Evolutionary conservation across 1,140 invertebrate species (phyloP).

Genomic region (Neelides sp.): DNA sequence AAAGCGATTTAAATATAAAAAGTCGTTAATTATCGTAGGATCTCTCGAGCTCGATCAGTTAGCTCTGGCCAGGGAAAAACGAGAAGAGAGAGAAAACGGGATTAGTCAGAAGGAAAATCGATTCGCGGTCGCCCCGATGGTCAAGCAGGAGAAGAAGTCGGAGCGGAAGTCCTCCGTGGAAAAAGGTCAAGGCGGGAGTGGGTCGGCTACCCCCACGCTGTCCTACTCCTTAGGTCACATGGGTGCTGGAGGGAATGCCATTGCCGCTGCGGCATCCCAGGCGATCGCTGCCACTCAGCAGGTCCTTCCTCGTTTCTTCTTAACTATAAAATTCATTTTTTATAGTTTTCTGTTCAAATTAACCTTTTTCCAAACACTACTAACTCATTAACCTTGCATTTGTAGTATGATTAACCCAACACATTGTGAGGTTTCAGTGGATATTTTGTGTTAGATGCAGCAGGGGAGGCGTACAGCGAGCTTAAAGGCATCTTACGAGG

Average conservation of each 20-base stretch:
- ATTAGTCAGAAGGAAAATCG: slow-evolving; percentile 48
- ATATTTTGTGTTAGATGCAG: slow-evolving; percentile 52
- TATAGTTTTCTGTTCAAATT: not conserved
- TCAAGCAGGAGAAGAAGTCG: slow-evolving; percentile 26
- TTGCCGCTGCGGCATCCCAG: slow-evolving; percentile 87
- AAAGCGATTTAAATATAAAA: not conserved
- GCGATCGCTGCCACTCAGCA: slow-evolving; percentile 93
- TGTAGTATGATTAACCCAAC: too few species aligned
- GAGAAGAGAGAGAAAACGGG: slow-evolving; percentile 10
- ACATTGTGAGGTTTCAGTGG: not conserved
- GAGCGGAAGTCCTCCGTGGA: slow-evolving; percentile 27
- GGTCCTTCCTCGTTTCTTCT: slow-evolving; percentile 36
- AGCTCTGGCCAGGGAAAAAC: slow-evolving; percentile 36
- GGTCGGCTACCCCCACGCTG: slow-evolving; percentile 36
- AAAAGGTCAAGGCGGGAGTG: slow-evolving; percentile 18
- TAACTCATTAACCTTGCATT: too few species aligned
- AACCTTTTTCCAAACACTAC: too few species aligned
- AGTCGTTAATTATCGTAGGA: slow-evolving; percentile 33
- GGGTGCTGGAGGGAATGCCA: slow-evolving; percentile 67
- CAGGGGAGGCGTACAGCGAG: slow-evolving; percentile 84
- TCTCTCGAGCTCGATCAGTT: slow-evolving; percentile 61
- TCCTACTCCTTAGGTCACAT: slow-evolving; percentile 54
- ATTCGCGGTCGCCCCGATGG: slow-evolving; percentile 37
- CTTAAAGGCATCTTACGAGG: slow-evolving; percentile 87
- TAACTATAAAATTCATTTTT: not conserved